Conservation (phyloP, 2,797 vertebrate species). For the Mastacembelus armatus region DNA sequence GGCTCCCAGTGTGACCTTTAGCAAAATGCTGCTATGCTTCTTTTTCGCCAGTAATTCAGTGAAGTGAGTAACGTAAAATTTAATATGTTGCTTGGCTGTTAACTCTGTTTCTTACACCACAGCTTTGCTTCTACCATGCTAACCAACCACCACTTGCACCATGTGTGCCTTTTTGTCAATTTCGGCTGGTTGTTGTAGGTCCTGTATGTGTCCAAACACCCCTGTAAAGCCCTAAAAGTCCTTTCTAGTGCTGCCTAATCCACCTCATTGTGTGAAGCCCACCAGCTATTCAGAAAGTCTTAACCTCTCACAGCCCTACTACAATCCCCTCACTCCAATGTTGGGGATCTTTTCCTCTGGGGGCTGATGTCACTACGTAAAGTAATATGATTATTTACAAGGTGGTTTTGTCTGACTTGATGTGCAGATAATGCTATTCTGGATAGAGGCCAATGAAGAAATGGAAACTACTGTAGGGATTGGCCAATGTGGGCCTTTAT, state of each 20-base stretch:
- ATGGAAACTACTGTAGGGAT: slow-evolving; percentile 48
- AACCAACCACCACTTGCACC: slow-evolving; percentile 26
- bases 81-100: not conserved
- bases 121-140: not conserved
- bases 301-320: slow-evolving; percentile 74
- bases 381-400: slow-evolving; percentile 73
- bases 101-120: not conserved
- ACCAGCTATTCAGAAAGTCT: slow-evolving; percentile 77
- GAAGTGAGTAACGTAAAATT: not conserved
- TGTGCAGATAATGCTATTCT: slow-evolving; percentile 56
- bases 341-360: slow-evolving; percentile 63
- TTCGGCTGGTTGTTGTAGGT: slow-evolving; percentile 60
- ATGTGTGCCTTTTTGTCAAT: slow-evolving; percentile 43
- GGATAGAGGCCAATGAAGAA: slow-evolving; percentile 53
- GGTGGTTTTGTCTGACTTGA: slow-evolving; percentile 55
- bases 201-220: slow-evolving; percentile 76
- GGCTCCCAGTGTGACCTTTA: not conserved
- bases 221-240: slow-evolving; percentile 74
- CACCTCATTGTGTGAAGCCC: slow-evolving; percentile 77
- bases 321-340: slow-evolving; percentile 60
- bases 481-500: slow-evolving; percentile 45
- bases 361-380: slow-evolving; percentile 64
- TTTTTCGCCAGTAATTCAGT: not conserved
- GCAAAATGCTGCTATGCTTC: not conserved
- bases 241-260: slow-evolving; percentile 78